A percentile compares a stretch with the other conserved stretches of the same genome.
Evolutionary conservation across 2,888 invertebrate genomes (phyloP).

Genomic region (Serripes groenlandicus): DNA sequence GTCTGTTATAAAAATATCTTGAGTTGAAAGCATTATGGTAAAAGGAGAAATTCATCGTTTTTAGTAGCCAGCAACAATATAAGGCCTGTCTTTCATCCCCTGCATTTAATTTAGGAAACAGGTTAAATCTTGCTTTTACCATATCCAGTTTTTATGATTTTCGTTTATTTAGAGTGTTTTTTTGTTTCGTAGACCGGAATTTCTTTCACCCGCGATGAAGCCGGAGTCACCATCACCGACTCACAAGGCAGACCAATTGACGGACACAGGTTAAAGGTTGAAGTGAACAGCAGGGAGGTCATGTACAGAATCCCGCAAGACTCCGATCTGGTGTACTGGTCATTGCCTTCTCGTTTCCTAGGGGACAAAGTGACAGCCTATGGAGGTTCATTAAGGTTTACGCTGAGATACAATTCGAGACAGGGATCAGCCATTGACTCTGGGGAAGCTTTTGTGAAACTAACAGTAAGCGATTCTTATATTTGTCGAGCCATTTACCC

Average conservation of each 20-base stretch:
- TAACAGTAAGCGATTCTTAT: slow-evolving; percentile 95
- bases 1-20: too few relatives aligned
- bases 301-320: slow-evolving; percentile 88
- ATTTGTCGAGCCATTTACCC: too few relatives aligned
- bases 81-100: too few relatives aligned
- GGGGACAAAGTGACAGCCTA: slow-evolving; percentile 92
- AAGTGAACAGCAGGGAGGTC: slow-evolving; percentile 89
- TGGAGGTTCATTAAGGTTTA: slow-evolving; percentile 93
- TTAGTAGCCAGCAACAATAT: too few relatives aligned
- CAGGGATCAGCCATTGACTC: slow-evolving; percentile 90
- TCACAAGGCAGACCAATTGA: slow-evolving; percentile 80
- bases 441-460: slow-evolving; percentile 94
- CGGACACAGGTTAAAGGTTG: slow-evolving; percentile 79
- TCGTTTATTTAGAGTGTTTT: too few relatives aligned
- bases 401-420: slow-evolving; percentile 92
- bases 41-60: too few relatives aligned
- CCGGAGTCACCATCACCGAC: slow-evolving; percentile 89
- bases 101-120: too few relatives aligned
- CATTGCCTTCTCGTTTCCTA: slow-evolving; percentile 92
- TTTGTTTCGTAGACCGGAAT: slow-evolving; percentile 69
- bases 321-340: slow-evolving; percentile 90
- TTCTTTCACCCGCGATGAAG: slow-evolving; percentile 79
- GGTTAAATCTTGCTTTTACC: too few relatives aligned
- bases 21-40: too few relatives aligned
- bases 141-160: too few relatives aligned